These are phyloP conservation scores for Sprattus sprattus DNA, from an alignment of 2,113 vertebrate species.

Conservation along the genomic window DNA sequence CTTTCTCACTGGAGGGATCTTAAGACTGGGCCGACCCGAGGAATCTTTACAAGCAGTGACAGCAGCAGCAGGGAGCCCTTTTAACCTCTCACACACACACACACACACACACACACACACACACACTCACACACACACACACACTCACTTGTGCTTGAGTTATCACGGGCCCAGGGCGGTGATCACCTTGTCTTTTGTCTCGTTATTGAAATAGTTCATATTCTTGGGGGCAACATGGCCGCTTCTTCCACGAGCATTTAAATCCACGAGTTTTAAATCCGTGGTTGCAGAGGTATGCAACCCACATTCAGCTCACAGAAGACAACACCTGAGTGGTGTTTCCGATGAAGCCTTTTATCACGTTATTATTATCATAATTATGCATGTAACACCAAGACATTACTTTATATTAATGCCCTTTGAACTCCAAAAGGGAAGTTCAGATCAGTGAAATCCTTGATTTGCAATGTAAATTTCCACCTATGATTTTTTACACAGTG, in stretches of 20 bases:
- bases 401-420: not conserved
- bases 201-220: slow-evolving; percentile 56
- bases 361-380: not conserved
- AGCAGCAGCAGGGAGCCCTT: slow-evolving; percentile 46
- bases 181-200: slow-evolving; percentile 43
- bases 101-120: no score
- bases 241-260: slow-evolving; percentile 37
- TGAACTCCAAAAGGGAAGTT: slow-evolving; percentile 11
- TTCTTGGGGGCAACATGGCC: slow-evolving; percentile 34
- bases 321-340: not conserved
- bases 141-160: slow-evolving; percentile 42
- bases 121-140: no score
- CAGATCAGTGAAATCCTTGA: not conserved
- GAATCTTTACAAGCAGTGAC: slow-evolving; percentile 37
- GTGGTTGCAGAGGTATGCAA: slow-evolving; percentile 30
- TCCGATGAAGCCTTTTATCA: no score
- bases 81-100: slow-evolving; percentile 55
- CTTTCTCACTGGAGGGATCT: slow-evolving; percentile 20
- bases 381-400: not conserved
- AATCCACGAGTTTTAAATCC: slow-evolving; percentile 37
- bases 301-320: not conserved
- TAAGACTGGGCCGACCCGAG: slow-evolving; percentile 53
- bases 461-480: not conserved
- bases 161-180: slow-evolving; percentile 40
- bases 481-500: not conserved